phyloP scores from a whole-genome alignment of 2,888 invertebrate species.

The Drosophila mimetica region DNA sequence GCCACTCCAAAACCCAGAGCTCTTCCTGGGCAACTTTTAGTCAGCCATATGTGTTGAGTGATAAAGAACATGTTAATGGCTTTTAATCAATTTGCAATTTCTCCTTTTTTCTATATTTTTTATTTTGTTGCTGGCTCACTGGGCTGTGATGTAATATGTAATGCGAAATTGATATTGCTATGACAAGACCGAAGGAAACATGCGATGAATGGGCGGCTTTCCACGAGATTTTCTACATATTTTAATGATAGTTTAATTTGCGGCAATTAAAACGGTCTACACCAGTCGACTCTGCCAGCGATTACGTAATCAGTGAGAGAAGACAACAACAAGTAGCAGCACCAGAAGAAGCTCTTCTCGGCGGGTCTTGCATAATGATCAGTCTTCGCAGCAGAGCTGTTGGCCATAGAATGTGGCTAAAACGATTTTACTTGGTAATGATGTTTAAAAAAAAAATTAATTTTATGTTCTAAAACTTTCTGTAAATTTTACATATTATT shows the following conservation, averaged over 20 bases:
- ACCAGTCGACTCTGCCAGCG: constrained; percentile 37
- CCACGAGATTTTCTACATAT: constrained; percentile 55
- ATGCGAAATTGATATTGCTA: constrained; percentile 60
- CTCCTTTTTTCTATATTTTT: constrained; percentile 26
- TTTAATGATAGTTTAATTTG: constrained; percentile 75
- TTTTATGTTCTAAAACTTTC: too few species aligned
- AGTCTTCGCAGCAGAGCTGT: constrained; percentile 27
- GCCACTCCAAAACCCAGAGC: background rate
- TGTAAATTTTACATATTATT: too few species aligned
- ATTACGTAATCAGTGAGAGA: constrained; percentile 61
- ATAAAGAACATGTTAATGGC: constrained; percentile 76
- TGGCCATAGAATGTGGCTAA: background rate
- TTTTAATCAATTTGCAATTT: constrained; percentile 75
- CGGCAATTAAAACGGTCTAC: constrained; percentile 71
- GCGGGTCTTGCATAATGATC: constrained; percentile 68
- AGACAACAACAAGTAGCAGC: constrained; percentile 30
- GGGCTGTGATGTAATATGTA: constrained; percentile 56
- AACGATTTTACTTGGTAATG: background rate
- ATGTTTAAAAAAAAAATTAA: background rate
- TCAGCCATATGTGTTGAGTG: constrained; percentile 61
- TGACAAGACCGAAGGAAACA: background rate
- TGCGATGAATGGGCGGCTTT: constrained; percentile 8
- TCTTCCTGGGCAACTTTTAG: constrained; percentile 2
- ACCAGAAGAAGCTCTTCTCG: constrained; percentile 44
- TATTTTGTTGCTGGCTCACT: constrained; percentile 11